Conservation (phyloP, 1,140 invertebrate genomes). For the Wiebesia pumilae region DNA sequence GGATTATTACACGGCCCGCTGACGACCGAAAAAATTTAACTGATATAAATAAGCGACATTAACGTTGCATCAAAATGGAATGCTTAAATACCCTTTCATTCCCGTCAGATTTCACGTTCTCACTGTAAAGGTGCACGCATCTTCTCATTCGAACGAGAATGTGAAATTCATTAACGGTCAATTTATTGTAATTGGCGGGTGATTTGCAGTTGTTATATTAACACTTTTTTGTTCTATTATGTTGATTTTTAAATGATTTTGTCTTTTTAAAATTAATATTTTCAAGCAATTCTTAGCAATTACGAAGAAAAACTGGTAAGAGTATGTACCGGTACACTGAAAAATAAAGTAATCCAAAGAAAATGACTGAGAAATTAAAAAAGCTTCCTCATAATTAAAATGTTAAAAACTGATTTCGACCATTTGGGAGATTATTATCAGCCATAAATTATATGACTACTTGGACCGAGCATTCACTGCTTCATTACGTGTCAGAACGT, state of each 20-base stretch:
- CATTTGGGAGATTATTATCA: conserved; percentile 26
- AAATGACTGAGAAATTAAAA: neutral
- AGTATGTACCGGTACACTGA: neutral
- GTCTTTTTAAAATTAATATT: neutral
- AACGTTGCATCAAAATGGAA: neutral
- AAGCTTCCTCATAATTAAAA: conserved; percentile 1
- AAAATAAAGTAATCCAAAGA: neutral
- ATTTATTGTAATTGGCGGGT: conserved; percentile 30
- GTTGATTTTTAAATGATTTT: neutral
- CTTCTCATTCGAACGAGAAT: neutral
- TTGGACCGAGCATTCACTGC: conserved; percentile 2
- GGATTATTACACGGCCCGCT: conserved; percentile 27
- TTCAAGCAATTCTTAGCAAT: neutral
- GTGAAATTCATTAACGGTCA: conserved; percentile 30
- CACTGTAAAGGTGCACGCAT: neutral
- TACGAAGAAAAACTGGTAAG: neutral
- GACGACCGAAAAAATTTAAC: conserved; percentile 36
- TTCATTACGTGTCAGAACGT: conserved; percentile 35
- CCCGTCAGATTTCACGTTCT: neutral
- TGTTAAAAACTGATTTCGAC: conserved; percentile 18
- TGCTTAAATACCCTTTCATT: neutral
- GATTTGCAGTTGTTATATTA: conserved; percentile 24
- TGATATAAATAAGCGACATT: conserved; percentile 36
- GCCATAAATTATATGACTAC: conserved; percentile 31
- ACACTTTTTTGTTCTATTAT: neutral